A percentile compares a stretch with the other conserved stretches of the same genome.
Conservation (phyloP, 1,140 invertebrate species). For the Anoplolepis gracilipes region DNA sequence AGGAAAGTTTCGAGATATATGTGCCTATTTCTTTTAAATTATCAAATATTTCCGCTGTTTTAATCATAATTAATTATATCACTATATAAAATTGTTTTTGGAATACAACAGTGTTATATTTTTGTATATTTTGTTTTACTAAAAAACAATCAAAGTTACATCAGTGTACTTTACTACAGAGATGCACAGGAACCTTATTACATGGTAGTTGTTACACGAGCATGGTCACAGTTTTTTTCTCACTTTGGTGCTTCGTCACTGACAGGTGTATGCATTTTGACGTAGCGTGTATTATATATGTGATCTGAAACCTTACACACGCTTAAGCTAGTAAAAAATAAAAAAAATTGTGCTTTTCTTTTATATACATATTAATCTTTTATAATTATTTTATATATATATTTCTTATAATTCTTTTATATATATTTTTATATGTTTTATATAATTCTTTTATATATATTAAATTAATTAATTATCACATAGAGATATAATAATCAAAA, state of each 20-base stretch:
- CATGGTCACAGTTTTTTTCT: neutral
- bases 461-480: no score
- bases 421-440: no score
- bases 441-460: no score
- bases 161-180: no score
- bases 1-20: neutral
- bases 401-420: no score
- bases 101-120: neutral
- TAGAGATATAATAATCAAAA: no score
- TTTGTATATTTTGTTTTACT: neutral
- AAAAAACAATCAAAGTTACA: conserved; percentile 3
- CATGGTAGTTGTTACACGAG: neutral
- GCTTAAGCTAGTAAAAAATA: no score
- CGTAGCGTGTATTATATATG: neutral
- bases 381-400: no score
- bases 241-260: neutral
- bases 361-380: no score
- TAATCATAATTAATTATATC: neutral
- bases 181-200: neutral
- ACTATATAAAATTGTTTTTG: neutral
- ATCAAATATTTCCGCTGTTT: neutral
- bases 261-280: conserved; percentile 24
- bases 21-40: neutral
- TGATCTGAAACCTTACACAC: neutral
- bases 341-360: no score